These are phyloP conservation scores for Ephydatia muelleri DNA, from an alignment of 37 sponge, comb jelly and placozoan species.

Conservation along the genomic window DNA sequence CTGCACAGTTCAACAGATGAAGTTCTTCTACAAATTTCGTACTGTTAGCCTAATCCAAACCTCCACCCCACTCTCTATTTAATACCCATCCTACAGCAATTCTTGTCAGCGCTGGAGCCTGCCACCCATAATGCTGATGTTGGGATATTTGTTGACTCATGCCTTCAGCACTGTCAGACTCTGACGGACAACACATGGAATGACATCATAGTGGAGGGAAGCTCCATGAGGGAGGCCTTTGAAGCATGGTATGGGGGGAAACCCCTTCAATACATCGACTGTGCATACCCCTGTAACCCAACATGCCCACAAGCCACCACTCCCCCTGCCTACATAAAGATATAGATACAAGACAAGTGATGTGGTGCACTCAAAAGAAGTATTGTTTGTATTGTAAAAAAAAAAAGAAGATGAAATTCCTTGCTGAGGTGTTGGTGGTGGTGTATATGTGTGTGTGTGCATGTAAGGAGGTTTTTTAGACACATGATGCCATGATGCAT, in stretches of 20 bases:
- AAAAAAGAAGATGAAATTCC: background rate
- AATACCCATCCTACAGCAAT: slow-evolving; percentile 4
- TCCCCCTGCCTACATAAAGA: background rate
- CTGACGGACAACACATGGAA: slow-evolving; percentile 58
- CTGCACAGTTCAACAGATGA: slow-evolving; percentile 53
- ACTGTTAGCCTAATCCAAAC: slow-evolving; percentile 25
- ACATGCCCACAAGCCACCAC: slow-evolving; percentile 16
- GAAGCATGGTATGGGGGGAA: slow-evolving; percentile 59
- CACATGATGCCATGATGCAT: background rate
- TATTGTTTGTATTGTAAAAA: background rate
- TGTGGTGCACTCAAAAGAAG: background rate
- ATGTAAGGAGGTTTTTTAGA: background rate
- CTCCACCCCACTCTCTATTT: background rate
- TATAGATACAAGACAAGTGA: background rate
- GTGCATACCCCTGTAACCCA: slow-evolving; percentile 37
- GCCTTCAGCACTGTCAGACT: slow-evolving; percentile 81
- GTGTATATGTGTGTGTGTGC: background rate
- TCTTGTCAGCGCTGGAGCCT: background rate
- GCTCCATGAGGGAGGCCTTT: slow-evolving; percentile 56
- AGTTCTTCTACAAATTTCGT: slow-evolving; percentile 41
- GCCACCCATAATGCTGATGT: background rate
- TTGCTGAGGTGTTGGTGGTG: background rate
- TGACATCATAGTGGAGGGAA: slow-evolving; percentile 22
- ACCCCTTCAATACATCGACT: slow-evolving; percentile 15
- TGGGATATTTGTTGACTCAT: slow-evolving; percentile 74